Conservation (phyloP, 2,888 invertebrate species). For the Lycophotia porphyrea region DNA sequence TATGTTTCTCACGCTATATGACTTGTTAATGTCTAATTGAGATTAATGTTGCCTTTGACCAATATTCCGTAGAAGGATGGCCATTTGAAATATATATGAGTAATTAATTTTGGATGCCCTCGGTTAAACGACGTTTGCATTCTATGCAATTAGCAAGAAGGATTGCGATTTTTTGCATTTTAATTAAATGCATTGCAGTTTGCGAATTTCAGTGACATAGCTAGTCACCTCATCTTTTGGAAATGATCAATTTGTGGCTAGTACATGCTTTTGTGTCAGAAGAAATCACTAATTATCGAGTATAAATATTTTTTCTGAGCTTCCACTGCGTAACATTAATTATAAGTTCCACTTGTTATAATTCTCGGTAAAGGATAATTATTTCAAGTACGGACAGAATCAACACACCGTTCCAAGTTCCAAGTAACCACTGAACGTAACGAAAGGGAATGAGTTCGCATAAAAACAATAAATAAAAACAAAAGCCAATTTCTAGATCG, state of each 20-base stretch:
- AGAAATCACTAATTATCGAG: neutral
- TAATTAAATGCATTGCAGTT: constrained; percentile 7
- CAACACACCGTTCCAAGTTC: constrained; percentile 30
- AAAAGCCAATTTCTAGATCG: constrained; percentile 69
- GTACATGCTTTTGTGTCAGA: neutral
- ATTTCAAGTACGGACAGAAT: constrained; percentile 32
- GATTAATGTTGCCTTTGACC: constrained; percentile 51
- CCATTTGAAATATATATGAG: constrained; percentile 38
- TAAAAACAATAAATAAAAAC: constrained; percentile 63
- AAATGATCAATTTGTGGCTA: neutral
- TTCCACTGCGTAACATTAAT: constrained; percentile 20
- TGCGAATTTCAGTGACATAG: neutral
- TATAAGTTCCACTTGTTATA: constrained; percentile 23
- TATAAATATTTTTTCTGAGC: neutral
- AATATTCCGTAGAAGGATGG: constrained; percentile 54
- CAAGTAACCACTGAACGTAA: constrained; percentile 45
- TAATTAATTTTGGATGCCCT: constrained; percentile 40
- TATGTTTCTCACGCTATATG: constrained; percentile 58
- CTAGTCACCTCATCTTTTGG: neutral
- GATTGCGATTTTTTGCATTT: constrained; percentile 9
- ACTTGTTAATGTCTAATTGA: constrained; percentile 52
- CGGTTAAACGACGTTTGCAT: constrained; percentile 9
- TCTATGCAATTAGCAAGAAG: constrained; percentile 17
- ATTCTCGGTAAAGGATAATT: constrained; percentile 43
- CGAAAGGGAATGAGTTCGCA: constrained; percentile 60